Conservation (phyloP, 2,113 vertebrate genomes). For the Sinosuthora webbiana region DNA sequence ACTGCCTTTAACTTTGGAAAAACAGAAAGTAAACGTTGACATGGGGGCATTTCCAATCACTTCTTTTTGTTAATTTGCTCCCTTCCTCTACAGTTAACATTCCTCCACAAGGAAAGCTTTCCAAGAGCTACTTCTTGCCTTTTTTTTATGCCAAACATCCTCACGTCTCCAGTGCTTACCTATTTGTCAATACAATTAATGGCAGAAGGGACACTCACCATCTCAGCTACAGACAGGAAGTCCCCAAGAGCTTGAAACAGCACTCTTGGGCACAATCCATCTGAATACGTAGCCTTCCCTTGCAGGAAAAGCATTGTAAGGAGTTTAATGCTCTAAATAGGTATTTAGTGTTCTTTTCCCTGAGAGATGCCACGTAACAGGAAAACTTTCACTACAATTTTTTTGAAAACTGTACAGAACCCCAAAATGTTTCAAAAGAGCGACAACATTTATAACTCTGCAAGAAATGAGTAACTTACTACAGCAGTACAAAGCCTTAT, state of each 20-base stretch:
- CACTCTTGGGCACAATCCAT: background rate
- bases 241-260: background rate
- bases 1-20: background rate
- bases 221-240: background rate
- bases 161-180: background rate
- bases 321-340: background rate
- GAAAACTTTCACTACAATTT: background rate
- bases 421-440: background rate
- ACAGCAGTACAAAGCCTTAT: fast-evolving
- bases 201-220: background rate
- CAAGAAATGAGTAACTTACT: background rate
- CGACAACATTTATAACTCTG: background rate
- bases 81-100: background rate
- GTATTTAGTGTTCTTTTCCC: background rate
- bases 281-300: background rate
- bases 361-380: background rate
- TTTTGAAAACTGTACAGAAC: fast-evolving
- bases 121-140: background rate
- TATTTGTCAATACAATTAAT: fast-evolving
- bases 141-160: background rate
- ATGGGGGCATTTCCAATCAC: fast-evolving
- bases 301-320: background rate
- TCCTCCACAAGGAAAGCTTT: background rate
- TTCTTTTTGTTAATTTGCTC: background rate
- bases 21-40: background rate